phyloP scores from a whole-genome alignment of 2,797 vertebrate genomes.

The Zalophus californianus region DNA sequence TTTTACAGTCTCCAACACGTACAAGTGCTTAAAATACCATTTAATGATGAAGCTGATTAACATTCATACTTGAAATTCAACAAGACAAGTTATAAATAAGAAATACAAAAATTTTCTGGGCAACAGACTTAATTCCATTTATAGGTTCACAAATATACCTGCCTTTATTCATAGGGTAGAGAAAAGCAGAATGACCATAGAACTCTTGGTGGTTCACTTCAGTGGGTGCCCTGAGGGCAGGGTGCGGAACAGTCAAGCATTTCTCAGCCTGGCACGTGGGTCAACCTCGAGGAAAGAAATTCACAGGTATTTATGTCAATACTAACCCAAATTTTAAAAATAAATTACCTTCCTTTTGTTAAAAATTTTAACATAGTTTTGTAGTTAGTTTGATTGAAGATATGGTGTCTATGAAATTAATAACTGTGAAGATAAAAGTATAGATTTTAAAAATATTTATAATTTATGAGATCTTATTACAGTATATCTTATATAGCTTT shows the following conservation, averaged over 20 bases:
- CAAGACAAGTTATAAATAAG: not conserved
- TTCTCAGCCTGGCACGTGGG: not conserved
- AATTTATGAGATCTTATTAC: not conserved
- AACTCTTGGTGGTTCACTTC: not conserved
- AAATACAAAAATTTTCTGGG: not conserved
- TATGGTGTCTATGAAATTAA: not conserved
- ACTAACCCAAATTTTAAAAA: not conserved
- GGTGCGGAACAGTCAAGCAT: not conserved
- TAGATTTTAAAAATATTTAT: not conserved
- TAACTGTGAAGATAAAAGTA: slow-evolving; percentile 1
- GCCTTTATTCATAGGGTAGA: not conserved
- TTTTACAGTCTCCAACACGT: not conserved
- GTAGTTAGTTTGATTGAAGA: slow-evolving; percentile 3
- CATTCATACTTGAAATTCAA: slow-evolving; percentile 32
- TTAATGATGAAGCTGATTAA: slow-evolving; percentile 2
- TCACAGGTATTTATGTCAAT: not conserved
- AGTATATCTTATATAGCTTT: not conserved
- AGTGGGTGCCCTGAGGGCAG: not conserved
- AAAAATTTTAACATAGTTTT: not conserved
- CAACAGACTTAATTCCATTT: not conserved
- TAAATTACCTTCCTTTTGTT: not conserved
- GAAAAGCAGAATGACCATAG: not conserved
- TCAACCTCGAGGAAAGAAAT: not conserved
- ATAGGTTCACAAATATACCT: not conserved
- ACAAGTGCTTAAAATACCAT: not conserved